Conservation (phyloP, 2,113 vertebrate genomes). For the Nesogale talazaci region DNA sequence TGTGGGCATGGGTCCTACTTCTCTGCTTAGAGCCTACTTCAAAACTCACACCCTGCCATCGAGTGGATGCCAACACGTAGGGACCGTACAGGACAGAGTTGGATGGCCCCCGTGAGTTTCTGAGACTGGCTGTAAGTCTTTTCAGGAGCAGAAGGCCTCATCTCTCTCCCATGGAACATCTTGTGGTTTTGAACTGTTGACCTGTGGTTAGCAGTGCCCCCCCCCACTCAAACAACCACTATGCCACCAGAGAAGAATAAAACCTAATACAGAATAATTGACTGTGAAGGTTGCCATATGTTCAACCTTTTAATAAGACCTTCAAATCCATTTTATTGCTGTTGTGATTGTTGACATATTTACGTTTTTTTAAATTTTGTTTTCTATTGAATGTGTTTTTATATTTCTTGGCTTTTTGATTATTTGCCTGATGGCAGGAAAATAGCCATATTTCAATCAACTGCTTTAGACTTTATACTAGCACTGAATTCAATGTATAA, state of each 20-base stretch:
- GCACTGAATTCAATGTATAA: not conserved
- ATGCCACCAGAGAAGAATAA: not conserved
- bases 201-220: no score
- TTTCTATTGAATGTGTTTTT: slow-evolving; percentile 14
- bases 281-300: not conserved
- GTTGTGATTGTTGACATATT: not conserved
- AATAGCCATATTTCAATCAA: not conserved
- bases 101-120: not conserved
- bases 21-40: not conserved
- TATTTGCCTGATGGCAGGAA: not conserved
- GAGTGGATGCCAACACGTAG: no score
- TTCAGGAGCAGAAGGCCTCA: no score
- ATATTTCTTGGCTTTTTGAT: not conserved
- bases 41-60: no score
- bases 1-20: slow-evolving; percentile 5
- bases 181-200: no score
- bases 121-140: no score
- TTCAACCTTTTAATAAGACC: not conserved
- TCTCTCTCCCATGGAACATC: no score
- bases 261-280: not conserved
- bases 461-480: slow-evolving; percentile 9
- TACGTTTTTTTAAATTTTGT: slow-evolving; percentile 27
- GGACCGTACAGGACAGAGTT: not conserved
- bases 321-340: slow-evolving; percentile 15
- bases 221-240: not conserved